These are phyloP conservation scores for Fratercula arctica DNA, from an alignment of 2,797 vertebrate species.

Conservation along the genomic window DNA sequence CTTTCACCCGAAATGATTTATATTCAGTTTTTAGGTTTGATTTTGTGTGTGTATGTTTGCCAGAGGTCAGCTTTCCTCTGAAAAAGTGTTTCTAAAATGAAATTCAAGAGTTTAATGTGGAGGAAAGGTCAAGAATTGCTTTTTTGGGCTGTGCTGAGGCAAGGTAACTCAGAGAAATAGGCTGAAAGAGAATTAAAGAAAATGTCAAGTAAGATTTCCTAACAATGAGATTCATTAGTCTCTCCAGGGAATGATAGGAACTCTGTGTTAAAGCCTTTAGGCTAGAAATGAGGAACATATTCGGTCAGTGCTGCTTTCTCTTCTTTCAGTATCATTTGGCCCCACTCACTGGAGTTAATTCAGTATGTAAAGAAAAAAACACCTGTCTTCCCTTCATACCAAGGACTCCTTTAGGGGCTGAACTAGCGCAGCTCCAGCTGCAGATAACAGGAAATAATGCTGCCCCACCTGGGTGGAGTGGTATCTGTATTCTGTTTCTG, in stretches of 20 bases:
- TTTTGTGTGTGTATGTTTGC: not conserved
- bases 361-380: not conserved
- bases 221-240: conserved; percentile 30
- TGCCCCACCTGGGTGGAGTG: not conserved
- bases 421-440: not conserved
- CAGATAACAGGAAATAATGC: not conserved
- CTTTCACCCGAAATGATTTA: not conserved
- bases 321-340: not conserved
- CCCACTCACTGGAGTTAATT: not conserved
- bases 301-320: not conserved
- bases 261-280: not conserved
- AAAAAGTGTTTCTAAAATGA: conserved; percentile 19
- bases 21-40: not conserved
- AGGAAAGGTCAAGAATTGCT: conserved; percentile 24
- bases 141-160: not conserved
- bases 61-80: conserved; percentile 1
- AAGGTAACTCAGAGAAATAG: conserved; percentile 23
- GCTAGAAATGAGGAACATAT: not conserved
- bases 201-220: conserved; percentile 44
- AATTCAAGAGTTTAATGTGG: conserved; percentile 24
- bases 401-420: not conserved
- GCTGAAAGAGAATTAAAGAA: conserved; percentile 45
- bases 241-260: not conserved
- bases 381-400: not conserved
- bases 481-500: not conserved